phyloP scores from a whole-genome alignment of 2,888 invertebrate genomes.

The Pristionchus japonicus region DNA sequence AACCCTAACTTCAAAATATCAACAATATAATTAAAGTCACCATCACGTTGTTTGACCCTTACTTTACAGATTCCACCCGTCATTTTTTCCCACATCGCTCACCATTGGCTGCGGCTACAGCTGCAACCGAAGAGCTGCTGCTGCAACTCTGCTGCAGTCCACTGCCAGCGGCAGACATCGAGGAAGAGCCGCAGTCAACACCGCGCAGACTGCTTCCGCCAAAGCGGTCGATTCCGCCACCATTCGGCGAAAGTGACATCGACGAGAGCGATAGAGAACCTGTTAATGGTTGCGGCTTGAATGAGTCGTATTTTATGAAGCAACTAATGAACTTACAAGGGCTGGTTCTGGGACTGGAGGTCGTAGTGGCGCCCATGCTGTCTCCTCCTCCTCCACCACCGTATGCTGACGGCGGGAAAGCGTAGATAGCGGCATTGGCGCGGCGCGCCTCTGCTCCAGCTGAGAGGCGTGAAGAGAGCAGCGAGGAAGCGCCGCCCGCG shows the following conservation, averaged over 20 bases:
- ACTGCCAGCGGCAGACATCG: neutral
- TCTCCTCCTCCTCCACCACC: neutral
- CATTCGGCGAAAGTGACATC: conserved; percentile 12
- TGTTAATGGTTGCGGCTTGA: neutral
- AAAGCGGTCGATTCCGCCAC: neutral
- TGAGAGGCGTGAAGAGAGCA: neutral
- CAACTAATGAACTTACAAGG: neutral
- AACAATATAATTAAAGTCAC: too few relatives aligned
- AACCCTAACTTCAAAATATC: too few relatives aligned
- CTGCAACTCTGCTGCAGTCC: neutral
- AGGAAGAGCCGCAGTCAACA: neutral
- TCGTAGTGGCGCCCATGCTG: neutral
- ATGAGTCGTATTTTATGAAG: neutral
- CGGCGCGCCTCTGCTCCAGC: neutral
- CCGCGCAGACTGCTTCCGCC: neutral
- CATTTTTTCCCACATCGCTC: neutral
- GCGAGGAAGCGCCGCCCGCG: neutral
- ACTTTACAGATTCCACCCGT: too few relatives aligned
- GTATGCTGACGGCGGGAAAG: neutral
- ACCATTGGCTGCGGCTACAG: conserved; percentile 3
- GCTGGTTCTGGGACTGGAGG: conserved; percentile 26
- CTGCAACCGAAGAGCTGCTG: neutral
- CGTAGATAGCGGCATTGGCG: neutral
- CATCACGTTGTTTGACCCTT: too few relatives aligned
- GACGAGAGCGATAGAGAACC: conserved; percentile 28